Evolutionary conservation across 2,797 vertebrate genomes (phyloP), one percentile per base, ranked within the genome.

Genomic region (Toxotes lorentzi): DNA sequence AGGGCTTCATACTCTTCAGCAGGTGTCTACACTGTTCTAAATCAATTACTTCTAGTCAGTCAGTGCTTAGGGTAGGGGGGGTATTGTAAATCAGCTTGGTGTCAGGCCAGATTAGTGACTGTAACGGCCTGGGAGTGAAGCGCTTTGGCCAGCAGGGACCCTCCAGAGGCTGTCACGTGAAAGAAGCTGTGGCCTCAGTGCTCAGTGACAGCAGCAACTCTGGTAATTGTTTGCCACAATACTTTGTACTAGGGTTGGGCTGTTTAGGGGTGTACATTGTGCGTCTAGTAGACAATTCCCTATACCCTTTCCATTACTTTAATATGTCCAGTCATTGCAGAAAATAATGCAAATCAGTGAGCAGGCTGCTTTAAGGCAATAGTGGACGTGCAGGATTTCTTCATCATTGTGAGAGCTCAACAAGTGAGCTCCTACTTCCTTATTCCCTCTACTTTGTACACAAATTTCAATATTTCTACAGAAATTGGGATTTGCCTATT

Each of bases 61-160:
- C 89, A 71, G 77, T 86, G 87, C 91, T 91, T 88, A 89, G 86
- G 72, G 68, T 88, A n/a, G 69, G 86, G 82, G 81, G 89, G 90
- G 87, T 85, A 92, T 93, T 94, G 90, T 93, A 93, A 93, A 94
- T 93, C 92, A 92, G 91, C 92, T 93, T 91, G 92, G 90, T 93
- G 93, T 94, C 92, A 93, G 90, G 86, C 83, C 87, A 92, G 89
- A 94, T 94, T 94, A 94, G 89, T 73, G 78, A 93, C 91, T 93
- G 92, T 92, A 94, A 92, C 88, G 73, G 79, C 70, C 77, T 69
- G 81, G 81, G 88, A 87, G 82, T 73, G 83, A 74, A 80, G 83
- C 78, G 84, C 81, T 86, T 81, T 76, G 88, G 89, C 76, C 88
- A 76, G 70, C 69, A 74, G 68, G 68, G 84, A 87, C 76, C 83